phyloP scores from a whole-genome alignment of 2,797 vertebrate species.

The Lacerta viridis region DNA sequence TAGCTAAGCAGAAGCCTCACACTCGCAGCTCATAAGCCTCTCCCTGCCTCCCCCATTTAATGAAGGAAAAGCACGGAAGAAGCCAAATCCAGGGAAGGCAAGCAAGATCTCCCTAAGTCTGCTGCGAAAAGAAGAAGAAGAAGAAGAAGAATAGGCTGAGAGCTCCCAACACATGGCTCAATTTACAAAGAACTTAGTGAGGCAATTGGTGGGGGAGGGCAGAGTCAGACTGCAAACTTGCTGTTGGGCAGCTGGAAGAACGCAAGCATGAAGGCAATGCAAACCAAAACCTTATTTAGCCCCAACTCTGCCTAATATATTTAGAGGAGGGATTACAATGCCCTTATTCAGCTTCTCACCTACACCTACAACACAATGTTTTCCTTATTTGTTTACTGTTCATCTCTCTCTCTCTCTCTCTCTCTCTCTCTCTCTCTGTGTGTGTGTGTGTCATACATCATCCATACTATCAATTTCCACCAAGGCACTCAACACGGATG shows the following conservation, averaged over 20 bases:
- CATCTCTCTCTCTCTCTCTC: not conserved
- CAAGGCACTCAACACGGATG: not conserved
- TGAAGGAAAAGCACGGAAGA: not conserved
- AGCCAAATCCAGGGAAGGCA: not conserved
- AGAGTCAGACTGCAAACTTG: not conserved
- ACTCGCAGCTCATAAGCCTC: not conserved
- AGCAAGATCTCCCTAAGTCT: not conserved
- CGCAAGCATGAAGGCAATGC: not conserved
- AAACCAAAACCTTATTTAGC: conserved; percentile 2
- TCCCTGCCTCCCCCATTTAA: not conserved
- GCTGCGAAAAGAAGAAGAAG: not conserved
- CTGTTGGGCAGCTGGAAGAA: not conserved
- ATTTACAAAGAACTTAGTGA: conserved; percentile 15
- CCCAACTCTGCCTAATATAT: not conserved
- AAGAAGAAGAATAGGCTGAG: not conserved
- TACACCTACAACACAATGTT: not conserved
- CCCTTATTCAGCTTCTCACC: no score
- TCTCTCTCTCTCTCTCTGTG: no score
- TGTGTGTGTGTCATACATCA: no score
- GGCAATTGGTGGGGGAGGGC: not conserved
- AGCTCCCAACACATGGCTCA: conserved; percentile 34
- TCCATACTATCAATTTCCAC: not conserved
- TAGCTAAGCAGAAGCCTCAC: conserved; percentile 26
- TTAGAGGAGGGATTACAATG: not conserved
- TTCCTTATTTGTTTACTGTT: not conserved